These are phyloP conservation scores for Rhopilema esculentum DNA, from an alignment of 30 jellyfish, hydroid and myxozoan genomes.

Conservation along the genomic window DNA sequence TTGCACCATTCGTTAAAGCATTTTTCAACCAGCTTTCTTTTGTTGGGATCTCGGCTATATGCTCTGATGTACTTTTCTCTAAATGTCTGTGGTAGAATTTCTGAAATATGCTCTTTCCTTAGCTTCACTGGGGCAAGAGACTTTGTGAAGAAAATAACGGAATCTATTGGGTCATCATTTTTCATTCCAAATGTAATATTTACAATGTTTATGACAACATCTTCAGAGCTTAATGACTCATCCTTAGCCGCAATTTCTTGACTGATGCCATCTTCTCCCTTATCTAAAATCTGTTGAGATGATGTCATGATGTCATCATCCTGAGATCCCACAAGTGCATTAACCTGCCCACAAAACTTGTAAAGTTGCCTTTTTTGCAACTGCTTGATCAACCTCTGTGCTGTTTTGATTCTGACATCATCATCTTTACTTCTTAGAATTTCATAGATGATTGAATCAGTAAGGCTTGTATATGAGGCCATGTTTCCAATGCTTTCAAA, in stretches of 20 bases:
- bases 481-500: constrained; percentile 57
- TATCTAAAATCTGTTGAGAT: constrained; percentile 22
- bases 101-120: constrained; percentile 66
- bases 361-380: constrained; percentile 55
- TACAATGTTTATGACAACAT: constrained; percentile 40
- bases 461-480: constrained; percentile 52
- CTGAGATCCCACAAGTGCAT: not conserved
- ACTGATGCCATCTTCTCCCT: constrained; percentile 32
- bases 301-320: constrained; percentile 16
- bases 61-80: constrained; percentile 76
- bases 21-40: constrained; percentile 19
- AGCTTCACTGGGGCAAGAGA: constrained; percentile 53
- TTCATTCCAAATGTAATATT: constrained; percentile 69
- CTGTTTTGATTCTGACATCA: constrained; percentile 24
- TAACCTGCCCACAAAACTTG: constrained; percentile 76
- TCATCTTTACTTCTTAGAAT: constrained; percentile 48
- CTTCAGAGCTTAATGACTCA: constrained; percentile 24
- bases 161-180: constrained; percentile 51
- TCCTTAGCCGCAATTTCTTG: constrained; percentile 58
- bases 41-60: constrained; percentile 50
- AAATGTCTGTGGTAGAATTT: constrained; percentile 63
- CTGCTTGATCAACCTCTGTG: constrained; percentile 24
- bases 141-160: constrained; percentile 54
- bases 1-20: constrained; percentile 68
- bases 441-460: constrained; percentile 75